phyloP scores from a whole-genome alignment of 2,888 invertebrate species.

The Neelides folsomi region DNA sequence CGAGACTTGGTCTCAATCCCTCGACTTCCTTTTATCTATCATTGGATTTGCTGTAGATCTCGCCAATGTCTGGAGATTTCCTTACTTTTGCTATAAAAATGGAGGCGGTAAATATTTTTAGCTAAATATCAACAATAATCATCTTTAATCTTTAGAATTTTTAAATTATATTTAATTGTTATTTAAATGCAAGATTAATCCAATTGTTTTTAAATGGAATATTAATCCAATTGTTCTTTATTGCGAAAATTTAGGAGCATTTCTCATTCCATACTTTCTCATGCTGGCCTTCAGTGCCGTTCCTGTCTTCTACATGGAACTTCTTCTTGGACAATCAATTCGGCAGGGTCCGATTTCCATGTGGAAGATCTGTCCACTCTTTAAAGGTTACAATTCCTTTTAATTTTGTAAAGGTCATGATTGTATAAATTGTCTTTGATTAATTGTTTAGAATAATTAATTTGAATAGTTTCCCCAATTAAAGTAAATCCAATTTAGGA shows the following conservation, averaged over 20 bases:
- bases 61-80: conserved; percentile 31
- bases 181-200: too few species aligned
- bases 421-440: background rate
- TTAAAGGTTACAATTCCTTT: conserved; percentile 58
- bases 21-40: conserved; percentile 31
- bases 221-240: too few species aligned
- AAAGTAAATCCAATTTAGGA: conserved; percentile 43
- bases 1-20: conserved; percentile 31
- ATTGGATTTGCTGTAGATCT: conserved; percentile 32
- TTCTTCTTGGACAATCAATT: conserved; percentile 62
- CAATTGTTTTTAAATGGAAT: too few species aligned
- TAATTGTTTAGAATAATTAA: too few species aligned
- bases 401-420: background rate
- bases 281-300: conserved; percentile 64
- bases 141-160: too few species aligned
- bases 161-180: too few species aligned
- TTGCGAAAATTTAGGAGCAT: conserved; percentile 45
- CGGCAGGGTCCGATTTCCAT: conserved; percentile 53
- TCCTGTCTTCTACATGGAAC: conserved; percentile 65
- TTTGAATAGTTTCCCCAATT: too few species aligned
- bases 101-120: conserved; percentile 27
- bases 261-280: conserved; percentile 59
- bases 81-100: conserved; percentile 33
- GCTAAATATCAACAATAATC: too few species aligned
- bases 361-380: conserved; percentile 40